These are phyloP conservation scores for Uloborus diversus DNA, from an alignment of 1,140 invertebrate species.

Conservation along the genomic window DNA sequence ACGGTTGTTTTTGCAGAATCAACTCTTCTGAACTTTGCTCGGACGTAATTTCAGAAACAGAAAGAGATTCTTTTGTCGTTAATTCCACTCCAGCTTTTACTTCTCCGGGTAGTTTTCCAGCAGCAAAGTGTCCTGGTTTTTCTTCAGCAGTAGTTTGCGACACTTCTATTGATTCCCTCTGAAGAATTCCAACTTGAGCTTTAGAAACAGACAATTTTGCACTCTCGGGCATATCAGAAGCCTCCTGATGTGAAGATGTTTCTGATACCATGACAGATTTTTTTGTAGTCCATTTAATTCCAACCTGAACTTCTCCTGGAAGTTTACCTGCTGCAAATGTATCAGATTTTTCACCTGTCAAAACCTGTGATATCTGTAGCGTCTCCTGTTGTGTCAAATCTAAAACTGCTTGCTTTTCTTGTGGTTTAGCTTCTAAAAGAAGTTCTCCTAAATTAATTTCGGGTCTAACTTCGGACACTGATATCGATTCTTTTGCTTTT, in stretches of 20 bases:
- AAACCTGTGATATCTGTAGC: constrained; percentile 42
- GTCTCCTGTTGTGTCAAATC: constrained; percentile 51
- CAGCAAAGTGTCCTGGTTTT: constrained; percentile 46
- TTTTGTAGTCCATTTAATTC: constrained; percentile 44
- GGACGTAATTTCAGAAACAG: constrained; percentile 53
- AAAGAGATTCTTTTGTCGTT: constrained; percentile 45
- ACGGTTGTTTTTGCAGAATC: constrained; percentile 17
- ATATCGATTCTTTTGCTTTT: constrained; percentile 52
- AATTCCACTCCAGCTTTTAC: constrained; percentile 52
- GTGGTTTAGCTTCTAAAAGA: constrained; percentile 37
- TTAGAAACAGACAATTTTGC: constrained; percentile 24
- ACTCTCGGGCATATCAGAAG: constrained; percentile 11
- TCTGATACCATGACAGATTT: constrained; percentile 56
- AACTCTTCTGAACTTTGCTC: constrained; percentile 43
- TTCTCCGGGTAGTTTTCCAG: constrained; percentile 53
- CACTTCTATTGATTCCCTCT: constrained; percentile 38
- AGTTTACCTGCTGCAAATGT: constrained; percentile 50
- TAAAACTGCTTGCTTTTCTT: constrained; percentile 19
- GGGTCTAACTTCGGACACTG: constrained; percentile 49
- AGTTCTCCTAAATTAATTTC: constrained; percentile 49
- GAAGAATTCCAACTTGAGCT: constrained; percentile 31
- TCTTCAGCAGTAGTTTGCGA: constrained; percentile 45
- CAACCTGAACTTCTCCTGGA: constrained; percentile 54
- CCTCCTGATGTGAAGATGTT: constrained; percentile 31
- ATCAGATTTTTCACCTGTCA: constrained; percentile 43